Percentiles rank a stretch among this genome's conserved stretches.
Evolutionary conservation across 2,888 invertebrate genomes (phyloP).

Genomic region (Melieria omissa): DNA sequence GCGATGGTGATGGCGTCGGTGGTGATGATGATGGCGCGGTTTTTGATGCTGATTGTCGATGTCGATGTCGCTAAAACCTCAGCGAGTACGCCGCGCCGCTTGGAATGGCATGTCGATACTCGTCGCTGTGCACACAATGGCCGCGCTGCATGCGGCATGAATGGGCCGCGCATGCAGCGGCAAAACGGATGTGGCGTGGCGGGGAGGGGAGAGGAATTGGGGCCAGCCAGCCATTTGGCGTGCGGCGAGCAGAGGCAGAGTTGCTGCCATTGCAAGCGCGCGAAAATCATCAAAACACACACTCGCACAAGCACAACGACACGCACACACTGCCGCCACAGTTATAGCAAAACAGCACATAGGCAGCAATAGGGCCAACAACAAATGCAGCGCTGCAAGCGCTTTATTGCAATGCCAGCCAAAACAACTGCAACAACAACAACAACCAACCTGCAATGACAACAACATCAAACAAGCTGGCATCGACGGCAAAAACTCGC

Average conservation of each 20-base stretch:
- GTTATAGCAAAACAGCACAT: neutral
- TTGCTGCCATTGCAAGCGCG: constrained; percentile 44
- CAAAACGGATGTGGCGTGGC: constrained; percentile 39
- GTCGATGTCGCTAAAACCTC: constrained; percentile 35
- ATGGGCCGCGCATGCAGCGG: constrained; percentile 33
- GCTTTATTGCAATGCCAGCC: constrained; percentile 15
- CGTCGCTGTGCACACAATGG: too few relatives aligned
- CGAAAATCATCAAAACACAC: constrained; percentile 42
- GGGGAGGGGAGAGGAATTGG: neutral
- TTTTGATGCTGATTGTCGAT: constrained; percentile 31
- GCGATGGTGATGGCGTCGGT: constrained; percentile 38
- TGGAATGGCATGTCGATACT: neutral
- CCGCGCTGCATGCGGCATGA: constrained; percentile 1
- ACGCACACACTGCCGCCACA: constrained; percentile 30
- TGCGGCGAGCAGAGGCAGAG: too few relatives aligned
- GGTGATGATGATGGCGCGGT: constrained; percentile 21
- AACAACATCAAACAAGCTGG: neutral
- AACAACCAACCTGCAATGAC: constrained; percentile 38
- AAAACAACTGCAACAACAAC: constrained; percentile 47
- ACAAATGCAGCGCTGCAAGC: constrained; percentile 19
- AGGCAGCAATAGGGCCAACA: constrained; percentile 11
- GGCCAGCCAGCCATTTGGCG: too few relatives aligned
- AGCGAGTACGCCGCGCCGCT: neutral
- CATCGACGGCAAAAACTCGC: constrained; percentile 10
- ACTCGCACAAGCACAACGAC: constrained; percentile 37